Evolutionary conservation across 2,113 vertebrate species (phyloP).

Genomic region (Ascaphus truei): DNA sequence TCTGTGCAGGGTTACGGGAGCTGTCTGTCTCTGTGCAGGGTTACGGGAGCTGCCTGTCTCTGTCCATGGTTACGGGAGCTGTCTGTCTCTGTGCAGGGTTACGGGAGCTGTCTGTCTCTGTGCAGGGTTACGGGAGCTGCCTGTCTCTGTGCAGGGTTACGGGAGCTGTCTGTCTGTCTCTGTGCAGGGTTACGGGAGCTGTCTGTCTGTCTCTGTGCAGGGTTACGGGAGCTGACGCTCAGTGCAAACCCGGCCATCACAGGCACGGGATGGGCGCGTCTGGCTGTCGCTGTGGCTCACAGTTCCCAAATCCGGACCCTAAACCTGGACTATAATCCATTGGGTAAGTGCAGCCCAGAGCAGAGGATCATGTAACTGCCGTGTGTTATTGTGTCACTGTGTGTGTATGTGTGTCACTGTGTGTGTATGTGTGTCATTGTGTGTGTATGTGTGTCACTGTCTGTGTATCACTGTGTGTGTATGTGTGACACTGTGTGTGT

Average conservation of each 20-base stretch:
- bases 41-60: background rate
- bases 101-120: background rate
- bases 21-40: background rate
- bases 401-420: too few relatives aligned
- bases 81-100: background rate
- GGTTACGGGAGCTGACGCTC: conserved; percentile 88
- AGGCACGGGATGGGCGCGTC: conserved; percentile 84
- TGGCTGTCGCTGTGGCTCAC: conserved; percentile 90
- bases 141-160: background rate
- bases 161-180: conserved; percentile 22
- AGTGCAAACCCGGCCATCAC: conserved; percentile 91
- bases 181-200: conserved; percentile 88
- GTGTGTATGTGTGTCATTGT: too few relatives aligned
- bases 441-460: background rate
- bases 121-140: background rate
- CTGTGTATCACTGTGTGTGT: background rate
- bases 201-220: conserved; percentile 56
- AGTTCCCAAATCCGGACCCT: conserved; percentile 91
- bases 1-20: background rate
- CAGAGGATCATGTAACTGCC: too few relatives aligned
- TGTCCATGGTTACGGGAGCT: background rate
- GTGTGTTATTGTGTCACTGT: too few relatives aligned
- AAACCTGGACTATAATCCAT: conserved; percentile 93
- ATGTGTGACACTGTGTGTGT: too few relatives aligned
- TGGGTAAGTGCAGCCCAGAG: conserved; percentile 72